Conservation (phyloP, 37 sponge, comb jelly and placozoan genomes). For the Petrosia ficiformis region DNA sequence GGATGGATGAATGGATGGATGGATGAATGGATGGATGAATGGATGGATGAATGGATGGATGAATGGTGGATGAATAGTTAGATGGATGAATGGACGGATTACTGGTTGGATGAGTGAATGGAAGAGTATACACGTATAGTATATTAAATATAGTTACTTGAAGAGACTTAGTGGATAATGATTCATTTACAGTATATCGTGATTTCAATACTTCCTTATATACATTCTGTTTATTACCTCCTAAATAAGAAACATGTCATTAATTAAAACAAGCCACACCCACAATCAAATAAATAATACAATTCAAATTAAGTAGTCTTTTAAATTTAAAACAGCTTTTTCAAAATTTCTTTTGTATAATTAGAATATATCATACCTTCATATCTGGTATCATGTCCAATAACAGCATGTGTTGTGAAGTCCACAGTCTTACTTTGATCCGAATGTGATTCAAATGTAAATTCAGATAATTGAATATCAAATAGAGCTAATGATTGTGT, state of each 20-base stretch:
- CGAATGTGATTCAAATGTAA: constrained; percentile 70
- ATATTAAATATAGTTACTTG: too few relatives aligned
- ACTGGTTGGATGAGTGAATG: too few relatives aligned
- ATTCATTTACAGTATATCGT: constrained; percentile 9
- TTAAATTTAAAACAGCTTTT: too few relatives aligned
- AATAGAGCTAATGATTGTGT: constrained; percentile 67
- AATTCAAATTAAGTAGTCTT: too few relatives aligned
- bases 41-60: too few relatives aligned
- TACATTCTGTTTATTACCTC: constrained; percentile 58
- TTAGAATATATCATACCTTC: constrained; percentile 55
- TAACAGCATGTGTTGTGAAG: constrained; percentile 60
- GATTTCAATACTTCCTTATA: constrained; percentile 71
- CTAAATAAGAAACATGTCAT: constrained; percentile 6
- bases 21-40: too few relatives aligned
- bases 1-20: too few relatives aligned
- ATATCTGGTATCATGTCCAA: constrained; percentile 84
- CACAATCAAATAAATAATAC: too few relatives aligned
- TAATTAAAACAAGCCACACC: too few relatives aligned
- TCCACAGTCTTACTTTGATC: constrained; percentile 74
- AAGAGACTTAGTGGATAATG: constrained; percentile 16
- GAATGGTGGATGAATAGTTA: too few relatives aligned
- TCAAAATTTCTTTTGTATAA: too few relatives aligned
- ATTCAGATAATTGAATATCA: constrained; percentile 69
- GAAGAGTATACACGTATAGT: neutral
- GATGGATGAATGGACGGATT: too few relatives aligned